Evolutionary conservation across 1,140 invertebrate genomes (phyloP).

Genomic region (Oscheius sp.): DNA sequence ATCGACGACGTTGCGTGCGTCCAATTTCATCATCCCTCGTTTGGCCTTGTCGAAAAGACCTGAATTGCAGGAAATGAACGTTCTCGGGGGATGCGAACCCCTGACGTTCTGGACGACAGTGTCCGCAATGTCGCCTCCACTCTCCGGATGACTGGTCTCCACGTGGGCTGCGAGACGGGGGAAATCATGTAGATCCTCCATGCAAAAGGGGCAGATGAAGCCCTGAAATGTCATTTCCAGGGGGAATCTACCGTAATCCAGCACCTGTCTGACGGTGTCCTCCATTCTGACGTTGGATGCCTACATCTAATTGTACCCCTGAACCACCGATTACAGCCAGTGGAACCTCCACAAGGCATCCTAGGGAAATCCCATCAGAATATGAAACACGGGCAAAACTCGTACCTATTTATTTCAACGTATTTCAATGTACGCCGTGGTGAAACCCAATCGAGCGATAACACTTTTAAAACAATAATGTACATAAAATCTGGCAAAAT

Average conservation of each 20-base stretch:
- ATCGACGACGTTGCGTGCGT: conserved; percentile 4
- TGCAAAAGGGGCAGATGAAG: conserved; percentile 34
- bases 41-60: conserved; percentile 25
- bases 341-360: too few species aligned
- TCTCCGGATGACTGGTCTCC: conserved; percentile 19
- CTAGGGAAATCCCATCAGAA: too few species aligned
- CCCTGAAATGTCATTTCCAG: conserved; percentile 1
- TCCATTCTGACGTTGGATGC: background rate
- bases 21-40: conserved; percentile 14
- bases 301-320: background rate
- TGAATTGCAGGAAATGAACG: too few species aligned
- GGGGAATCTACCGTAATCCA: background rate
- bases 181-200: conserved; percentile 26
- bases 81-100: too few species aligned
- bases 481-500: too few species aligned
- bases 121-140: conserved; percentile 16
- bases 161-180: conserved; percentile 10
- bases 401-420: too few species aligned
- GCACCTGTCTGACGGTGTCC: conserved; percentile 2
- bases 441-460: too few species aligned
- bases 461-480: too few species aligned
- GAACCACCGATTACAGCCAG: too few species aligned
- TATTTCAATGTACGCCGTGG: too few species aligned
- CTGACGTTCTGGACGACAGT: conserved; percentile 20
- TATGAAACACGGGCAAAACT: too few species aligned